Percentiles rank a stretch among this genome's conserved stretches.
phyloP scores from a whole-genome alignment of 2,888 invertebrate species.

The Steromphala cineraria region DNA sequence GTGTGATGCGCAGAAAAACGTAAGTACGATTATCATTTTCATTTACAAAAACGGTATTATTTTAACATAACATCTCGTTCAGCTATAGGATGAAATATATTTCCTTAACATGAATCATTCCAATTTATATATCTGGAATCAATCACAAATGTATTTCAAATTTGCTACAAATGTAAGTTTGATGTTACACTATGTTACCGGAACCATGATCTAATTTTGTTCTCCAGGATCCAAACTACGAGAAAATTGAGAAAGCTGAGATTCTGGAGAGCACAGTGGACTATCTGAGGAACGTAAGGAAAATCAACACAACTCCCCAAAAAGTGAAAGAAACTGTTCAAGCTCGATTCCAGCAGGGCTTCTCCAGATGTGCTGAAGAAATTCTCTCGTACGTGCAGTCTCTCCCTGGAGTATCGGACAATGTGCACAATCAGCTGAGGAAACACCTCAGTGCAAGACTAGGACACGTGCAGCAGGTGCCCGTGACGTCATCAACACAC shows the following conservation, averaged over 20 bases:
- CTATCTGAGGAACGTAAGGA: constrained; percentile 24
- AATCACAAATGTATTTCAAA: too few relatives aligned
- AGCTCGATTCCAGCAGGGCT: constrained; percentile 10
- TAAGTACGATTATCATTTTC: too few relatives aligned
- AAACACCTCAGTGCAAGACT: neutral
- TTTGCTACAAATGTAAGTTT: too few relatives aligned
- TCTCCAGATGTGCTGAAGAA: constrained; percentile 24
- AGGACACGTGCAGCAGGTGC: neutral
- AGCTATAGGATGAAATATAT: too few relatives aligned
- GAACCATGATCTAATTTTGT: too few relatives aligned
- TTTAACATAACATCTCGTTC: too few relatives aligned
- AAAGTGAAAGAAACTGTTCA: neutral
- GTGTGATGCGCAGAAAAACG: constrained; percentile 30
- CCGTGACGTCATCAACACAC: neutral
- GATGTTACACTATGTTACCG: too few relatives aligned
- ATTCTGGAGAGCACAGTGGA: constrained; percentile 33
- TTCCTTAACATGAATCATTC: too few relatives aligned
- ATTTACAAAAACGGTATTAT: too few relatives aligned
- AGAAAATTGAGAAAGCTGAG: constrained; percentile 38
- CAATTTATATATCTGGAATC: too few relatives aligned
- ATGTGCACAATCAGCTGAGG: constrained; percentile 9
- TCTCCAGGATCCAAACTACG: constrained; percentile 30
- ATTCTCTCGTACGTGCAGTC: constrained; percentile 7
- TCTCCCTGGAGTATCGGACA: constrained; percentile 7
- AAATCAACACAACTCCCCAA: constrained; percentile 7